phyloP scores from a whole-genome alignment of 1,140 invertebrate species.

The Drosophila tsacasi region DNA sequence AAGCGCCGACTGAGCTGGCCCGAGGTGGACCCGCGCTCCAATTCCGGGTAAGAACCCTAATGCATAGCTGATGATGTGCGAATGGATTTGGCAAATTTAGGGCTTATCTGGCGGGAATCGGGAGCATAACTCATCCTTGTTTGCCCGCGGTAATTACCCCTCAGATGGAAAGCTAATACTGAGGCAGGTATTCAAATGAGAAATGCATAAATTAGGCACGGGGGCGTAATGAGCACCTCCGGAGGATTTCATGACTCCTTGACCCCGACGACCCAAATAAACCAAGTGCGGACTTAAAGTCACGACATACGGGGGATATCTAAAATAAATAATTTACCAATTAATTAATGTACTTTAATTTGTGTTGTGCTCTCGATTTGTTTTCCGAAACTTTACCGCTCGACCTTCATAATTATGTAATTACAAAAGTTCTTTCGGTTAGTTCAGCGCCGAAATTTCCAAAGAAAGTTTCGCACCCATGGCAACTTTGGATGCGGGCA shows the following conservation, averaged over 20 bases:
- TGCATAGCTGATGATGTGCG: constrained; percentile 73
- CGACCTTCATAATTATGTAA: constrained; percentile 82
- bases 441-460: constrained; percentile 45
- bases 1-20: constrained; percentile 91
- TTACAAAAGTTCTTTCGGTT: constrained; percentile 71
- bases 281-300: constrained; percentile 24
- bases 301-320: constrained; percentile 9
- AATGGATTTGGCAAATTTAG: constrained; percentile 67
- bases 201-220: constrained; percentile 63
- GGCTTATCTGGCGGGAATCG: constrained; percentile 17
- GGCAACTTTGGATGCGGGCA: constrained; percentile 67
- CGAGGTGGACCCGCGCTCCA: constrained; percentile 92
- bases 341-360: constrained; percentile 80
- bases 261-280: constrained; percentile 27
- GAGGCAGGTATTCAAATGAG: constrained; percentile 43
- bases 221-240: constrained; percentile 40
- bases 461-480: constrained; percentile 66
- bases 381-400: constrained; percentile 56
- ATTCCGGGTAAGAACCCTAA: constrained; percentile 89
- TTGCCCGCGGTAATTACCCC: constrained; percentile 59
- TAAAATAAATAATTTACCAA: constrained; percentile 75
- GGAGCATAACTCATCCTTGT: constrained; percentile 10
- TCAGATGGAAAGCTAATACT: constrained; percentile 45
- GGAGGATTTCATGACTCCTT: background rate
- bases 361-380: constrained; percentile 53